Evolutionary conservation across 1,140 invertebrate genomes (phyloP), one percentile per base, ranked within the genome.

Genomic region (Wiebesia pumilae): DNA sequence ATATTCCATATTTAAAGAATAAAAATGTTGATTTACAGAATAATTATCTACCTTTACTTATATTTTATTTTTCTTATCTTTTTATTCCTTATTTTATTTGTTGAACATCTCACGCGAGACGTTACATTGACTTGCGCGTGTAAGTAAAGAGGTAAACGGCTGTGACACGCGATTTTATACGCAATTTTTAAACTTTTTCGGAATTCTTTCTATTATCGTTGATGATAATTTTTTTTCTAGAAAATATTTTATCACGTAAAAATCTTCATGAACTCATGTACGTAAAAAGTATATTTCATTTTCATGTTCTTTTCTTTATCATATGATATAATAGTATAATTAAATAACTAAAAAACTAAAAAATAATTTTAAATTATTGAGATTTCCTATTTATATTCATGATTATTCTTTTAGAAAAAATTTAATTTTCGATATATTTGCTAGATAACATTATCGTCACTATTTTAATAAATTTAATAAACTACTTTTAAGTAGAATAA

Each of bases 151-250:
- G 79, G 10, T 82, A 82, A 82, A 82, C 65, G 65, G 24, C 51
- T 19, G 27, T 62, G 65, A 82, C 81, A 82, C 81, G 81, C 81
- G 81, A 82, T 69, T n/a, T 38, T 30, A 62, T 38, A 75, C 21
- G 24, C 35, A 38, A 7, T 43, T 75, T 43, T 43, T 75, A 16
- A 30, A 30, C 30, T 27, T 33, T 51, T 47, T 78, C 33, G 38
- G 14, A 78, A 78, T 78, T 78, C 51, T 78, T 47, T 65, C 12
- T 51, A 51, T 69, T 82, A 82, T 67, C n/a, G n/a, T n/a, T n/a
- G n/a, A 21, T 65, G 30, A 40, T n/a, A 35, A 35, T 7, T 1
- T 33, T 7, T 14, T 69, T 33, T 69, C 65, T 1, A 30, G 3
- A 30, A 16, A 12, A 14, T 6, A 69, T 14, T 14, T 69, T 30